phyloP scores from a whole-genome alignment of 2,888 invertebrate genomes.

The Meteorus cinctellus region DNA sequence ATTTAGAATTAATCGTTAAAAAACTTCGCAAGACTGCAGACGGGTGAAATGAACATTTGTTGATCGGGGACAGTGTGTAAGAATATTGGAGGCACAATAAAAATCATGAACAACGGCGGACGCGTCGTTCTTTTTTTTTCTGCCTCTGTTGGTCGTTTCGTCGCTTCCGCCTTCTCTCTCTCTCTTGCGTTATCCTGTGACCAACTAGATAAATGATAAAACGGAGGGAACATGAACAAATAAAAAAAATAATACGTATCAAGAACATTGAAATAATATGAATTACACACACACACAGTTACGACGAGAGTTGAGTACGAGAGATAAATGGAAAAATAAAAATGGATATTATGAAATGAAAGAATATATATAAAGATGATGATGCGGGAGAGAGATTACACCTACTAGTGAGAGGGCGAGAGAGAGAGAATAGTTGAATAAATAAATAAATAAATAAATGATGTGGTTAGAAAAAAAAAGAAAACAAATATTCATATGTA shows the following conservation, averaged over 20 bases:
- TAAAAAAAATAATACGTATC: constrained; percentile 18
- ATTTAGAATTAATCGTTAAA: constrained; percentile 20
- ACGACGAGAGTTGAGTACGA: constrained; percentile 33
- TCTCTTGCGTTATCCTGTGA: constrained; percentile 62
- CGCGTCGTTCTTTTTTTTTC: constrained; percentile 41
- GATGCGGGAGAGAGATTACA: constrained; percentile 45
- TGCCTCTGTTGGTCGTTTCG: constrained; percentile 58
- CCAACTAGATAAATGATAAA: constrained; percentile 36
- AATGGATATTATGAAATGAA: constrained; percentile 22
- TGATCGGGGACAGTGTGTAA: constrained; percentile 43
- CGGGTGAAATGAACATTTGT: constrained; percentile 25
- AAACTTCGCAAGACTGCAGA: constrained; percentile 41
- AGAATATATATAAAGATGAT: constrained; percentile 29
- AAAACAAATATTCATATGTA: constrained; percentile 11
- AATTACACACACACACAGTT: constrained; percentile 27
- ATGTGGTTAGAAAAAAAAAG: constrained; percentile 30
- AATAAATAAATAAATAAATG: not conserved
- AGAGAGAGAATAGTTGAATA: constrained; percentile 37
- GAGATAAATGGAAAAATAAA: constrained; percentile 39
- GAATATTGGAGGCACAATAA: constrained; percentile 50
- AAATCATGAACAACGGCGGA: constrained; percentile 49
- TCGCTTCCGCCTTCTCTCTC: constrained; percentile 67
- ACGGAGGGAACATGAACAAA: constrained; percentile 27
- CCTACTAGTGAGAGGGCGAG: constrained; percentile 39
- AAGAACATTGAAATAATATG: constrained; percentile 8